Evolutionary conservation across 2,888 invertebrate genomes (phyloP).

Genomic region (Stegophylla sp.): DNA sequence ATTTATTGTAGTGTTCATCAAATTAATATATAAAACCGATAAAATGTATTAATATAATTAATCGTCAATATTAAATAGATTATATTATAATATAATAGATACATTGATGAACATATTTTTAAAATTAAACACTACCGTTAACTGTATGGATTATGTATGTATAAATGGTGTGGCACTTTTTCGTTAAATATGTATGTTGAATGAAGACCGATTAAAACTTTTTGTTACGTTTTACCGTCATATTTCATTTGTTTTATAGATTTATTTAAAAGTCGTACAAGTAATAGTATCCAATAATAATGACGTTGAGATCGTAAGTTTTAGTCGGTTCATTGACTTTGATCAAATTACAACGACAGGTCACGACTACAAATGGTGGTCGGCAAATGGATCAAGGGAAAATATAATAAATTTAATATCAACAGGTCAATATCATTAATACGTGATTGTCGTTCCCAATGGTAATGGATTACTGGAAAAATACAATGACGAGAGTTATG

Average conservation of each 20-base stretch:
- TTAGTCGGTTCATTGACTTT: conserved; percentile 35
- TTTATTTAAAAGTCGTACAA: not conserved
- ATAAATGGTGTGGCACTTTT: too few species aligned
- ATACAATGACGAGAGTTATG: not conserved
- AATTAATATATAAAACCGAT: too few species aligned
- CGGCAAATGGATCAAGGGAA: conserved; percentile 32
- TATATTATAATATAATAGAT: too few species aligned
- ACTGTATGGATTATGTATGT: too few species aligned
- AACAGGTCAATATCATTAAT: not conserved
- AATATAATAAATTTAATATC: conserved; percentile 23
- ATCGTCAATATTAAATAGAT: too few species aligned
- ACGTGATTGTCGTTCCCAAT: conserved; percentile 4
- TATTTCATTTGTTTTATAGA: not conserved
- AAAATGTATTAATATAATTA: too few species aligned
- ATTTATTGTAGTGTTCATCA: too few species aligned
- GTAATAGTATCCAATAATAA: not conserved
- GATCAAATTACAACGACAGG: not conserved
- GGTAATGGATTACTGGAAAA: not conserved
- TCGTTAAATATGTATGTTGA: too few species aligned
- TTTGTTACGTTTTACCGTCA: too few species aligned
- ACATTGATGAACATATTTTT: too few species aligned
- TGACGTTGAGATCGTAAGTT: not conserved
- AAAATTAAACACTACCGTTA: too few species aligned
- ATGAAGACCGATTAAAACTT: too few species aligned
- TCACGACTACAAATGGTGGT: conserved; percentile 18